Evolutionary conservation across 64 coral and sea anemone genomes (phyloP), one percentile per base, ranked within the genome.

Genomic region (Porites australiensis): DNA sequence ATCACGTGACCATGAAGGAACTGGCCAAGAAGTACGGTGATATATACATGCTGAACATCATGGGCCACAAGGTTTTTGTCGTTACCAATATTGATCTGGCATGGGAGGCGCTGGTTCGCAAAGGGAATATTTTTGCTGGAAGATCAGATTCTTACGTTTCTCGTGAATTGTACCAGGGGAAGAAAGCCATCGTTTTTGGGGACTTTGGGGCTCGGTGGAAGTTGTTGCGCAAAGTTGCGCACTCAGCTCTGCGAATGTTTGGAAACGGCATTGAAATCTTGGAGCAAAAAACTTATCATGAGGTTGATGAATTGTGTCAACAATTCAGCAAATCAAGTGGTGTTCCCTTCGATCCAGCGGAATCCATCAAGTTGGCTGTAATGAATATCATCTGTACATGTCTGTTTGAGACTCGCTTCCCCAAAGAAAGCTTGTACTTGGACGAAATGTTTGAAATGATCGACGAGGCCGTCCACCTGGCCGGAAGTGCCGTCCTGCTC

Each of bases 161-260:
- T n/a, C 66, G 81, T 19, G 13, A 58, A 9, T 67, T 81, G 77
- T 61, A 37, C 5, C 52, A n/a, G 6, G 72, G 76, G 22, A 89
- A 82, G 19, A 66, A 69, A 13, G 82, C 84, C n/a, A 79, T 96
- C 8, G 65, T 91, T 45, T 88, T 96, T 49, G 86, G 94, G 4
- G 88, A 96, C 22, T 77, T 66, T 50, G 79, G 83, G 58, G 77
- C 94, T 15, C 74, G 58, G 64, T 96, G 94, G 94, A 96, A 83
- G 68, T 49, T 65, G 3, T 86, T 92, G 51, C 74, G 94, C 75
- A 92, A 92, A 44, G 76, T 96, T 18, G 82, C 88, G 10, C 82
- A 92, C 16, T 74, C 89, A 49, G 94, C 89, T 52, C 44, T 95
- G 21, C 61, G 90, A 72, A 60, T 92, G 37, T 96, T 79, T 48